Evolutionary conservation across 2,888 invertebrate genomes (phyloP), one percentile per base, ranked within the genome.

Genomic region (Sclerodermus sp.): DNA sequence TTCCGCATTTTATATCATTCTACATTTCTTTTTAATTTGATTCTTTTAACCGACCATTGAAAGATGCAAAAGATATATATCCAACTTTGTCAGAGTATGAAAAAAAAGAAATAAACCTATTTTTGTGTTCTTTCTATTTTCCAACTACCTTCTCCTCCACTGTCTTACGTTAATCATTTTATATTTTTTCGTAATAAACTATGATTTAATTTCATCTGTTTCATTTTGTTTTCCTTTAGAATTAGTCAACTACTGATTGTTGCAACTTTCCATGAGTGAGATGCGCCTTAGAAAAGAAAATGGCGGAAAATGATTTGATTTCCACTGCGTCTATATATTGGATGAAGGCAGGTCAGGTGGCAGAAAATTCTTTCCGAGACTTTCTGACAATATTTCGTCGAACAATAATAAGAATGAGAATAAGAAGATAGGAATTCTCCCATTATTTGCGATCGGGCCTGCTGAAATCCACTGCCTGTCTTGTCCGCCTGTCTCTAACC

Each of bases 91-190:
- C 42, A 34, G n/a, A 12, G 15, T 31, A 30, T 17, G 13, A 36
- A 45, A 29, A 31, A 37, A 45, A 50, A 42, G 38, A 34, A 66
- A 64, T 60, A 59, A 73, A 74, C 62, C 66, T 68, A 57, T 66
- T 67, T 66, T 68, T 68, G 62, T 67, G 59, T 73, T 66, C 65
- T 67, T 67, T 67, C 62, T 59, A 53, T 63, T 55, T 42, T 49
- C 53, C 15, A 12, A 13, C 48, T 34, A 36, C 43, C 31, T 45
- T 43, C 45, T 36, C 34, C 29, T 46, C 36, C 45, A 34, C 23
- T 34, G 32, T 42, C 23, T 23, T 10, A 31, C 44, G 31, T 34
- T 39, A 37, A 49, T 42, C 43, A 13, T 36, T 29, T 10, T 37
- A 37, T 29, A n/a, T 16, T 32, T 13, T 13, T 44, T 34, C 17